Evolutionary conservation across 1,140 invertebrate species (phyloP), one percentile per base, ranked within the genome.

Genomic region (Epicauta chinensis): DNA sequence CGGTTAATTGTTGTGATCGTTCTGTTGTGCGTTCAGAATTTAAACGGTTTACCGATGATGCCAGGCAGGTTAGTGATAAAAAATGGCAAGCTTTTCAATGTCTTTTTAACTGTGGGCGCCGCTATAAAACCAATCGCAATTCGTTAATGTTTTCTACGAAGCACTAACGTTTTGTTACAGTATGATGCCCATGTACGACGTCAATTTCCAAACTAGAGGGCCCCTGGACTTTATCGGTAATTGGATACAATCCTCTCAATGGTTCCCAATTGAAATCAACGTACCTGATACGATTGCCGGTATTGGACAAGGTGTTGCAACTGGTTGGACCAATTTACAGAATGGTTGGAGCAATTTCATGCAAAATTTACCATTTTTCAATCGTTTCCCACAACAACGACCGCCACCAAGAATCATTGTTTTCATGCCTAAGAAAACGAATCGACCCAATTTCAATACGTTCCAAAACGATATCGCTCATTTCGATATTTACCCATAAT

Each of bases 201-300:
- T 3, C 3, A 3, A 4, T 4, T n/a, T n/a, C 5, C 45, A 55
- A 59, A 38, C 40, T 17, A 36, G 50, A 40, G 56, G 56, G n/a
- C 53, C 53, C 12, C 44, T 56, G 5, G 59, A 58, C 36, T 54
- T 62, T 30, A 58, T 63, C n/a, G 61, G 61, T n/a, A 52, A 63
- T 45, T 34, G 32, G 59, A 62, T 65, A n/a, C 61, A 60, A 15
- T 53, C 58, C 31, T 56, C 60, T 15, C 48, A 58, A 15, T 66
- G 62, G 56, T 62, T 67, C 34, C 65, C 65, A 1, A 60, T 67
- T 12, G 60, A 67, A 60, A 49, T 67, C 3, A 67, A 65, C 41
- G 53, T 67, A 1, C 65, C 65, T 6, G 62, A 66, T 31, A 53
- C 60, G 2, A 57, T 66, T 43, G 45, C 44, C 11, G 55, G 39